phyloP scores from a whole-genome alignment of 1,140 invertebrate species.

The Drosophila kurseongensis region DNA sequence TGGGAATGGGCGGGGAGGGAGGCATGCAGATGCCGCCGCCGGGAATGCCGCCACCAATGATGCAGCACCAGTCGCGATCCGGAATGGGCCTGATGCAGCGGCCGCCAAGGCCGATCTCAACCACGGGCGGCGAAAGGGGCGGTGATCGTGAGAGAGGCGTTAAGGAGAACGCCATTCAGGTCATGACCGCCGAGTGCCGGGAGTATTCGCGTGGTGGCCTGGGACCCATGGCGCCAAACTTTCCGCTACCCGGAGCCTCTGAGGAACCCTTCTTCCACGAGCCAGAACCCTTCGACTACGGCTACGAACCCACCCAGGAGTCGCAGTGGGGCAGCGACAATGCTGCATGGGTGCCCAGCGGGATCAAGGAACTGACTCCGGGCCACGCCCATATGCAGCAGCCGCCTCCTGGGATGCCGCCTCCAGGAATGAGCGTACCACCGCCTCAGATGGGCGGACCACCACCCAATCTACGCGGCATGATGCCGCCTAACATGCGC shows the following conservation, averaged over 20 bases:
- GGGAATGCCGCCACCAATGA: conserved; percentile 69
- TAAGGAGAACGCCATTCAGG: conserved; percentile 94
- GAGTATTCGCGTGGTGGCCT: conserved; percentile 90
- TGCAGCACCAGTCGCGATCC: conserved; percentile 65
- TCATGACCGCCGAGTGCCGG: conserved; percentile 93
- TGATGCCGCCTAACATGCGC: conserved; percentile 80
- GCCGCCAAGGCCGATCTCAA: conserved; percentile 66
- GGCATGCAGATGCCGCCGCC: conserved; percentile 80
- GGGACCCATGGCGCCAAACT: conserved; percentile 87
- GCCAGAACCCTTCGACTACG: conserved; percentile 89
- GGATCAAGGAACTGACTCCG: conserved; percentile 88
- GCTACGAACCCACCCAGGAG: conserved; percentile 90
- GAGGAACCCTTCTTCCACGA: conserved; percentile 87
- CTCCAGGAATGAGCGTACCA: conserved; percentile 84
- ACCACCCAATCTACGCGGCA: conserved; percentile 69
- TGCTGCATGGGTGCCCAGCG: conserved; percentile 86
- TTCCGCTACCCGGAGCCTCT: conserved; percentile 86
- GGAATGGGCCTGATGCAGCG: conserved; percentile 74
- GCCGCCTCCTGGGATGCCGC: conserved; percentile 81
- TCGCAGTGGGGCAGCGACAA: conserved; percentile 88
- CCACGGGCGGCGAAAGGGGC: conserved; percentile 42
- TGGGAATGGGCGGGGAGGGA: conserved; percentile 30
- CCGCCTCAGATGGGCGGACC: conserved; percentile 78
- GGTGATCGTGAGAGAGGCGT: conserved; percentile 62
- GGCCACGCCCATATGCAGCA: conserved; percentile 83